Base-by-base conservation (phyloP, 2,888 invertebrate species). In the Choreutis nemorana region DNA sequence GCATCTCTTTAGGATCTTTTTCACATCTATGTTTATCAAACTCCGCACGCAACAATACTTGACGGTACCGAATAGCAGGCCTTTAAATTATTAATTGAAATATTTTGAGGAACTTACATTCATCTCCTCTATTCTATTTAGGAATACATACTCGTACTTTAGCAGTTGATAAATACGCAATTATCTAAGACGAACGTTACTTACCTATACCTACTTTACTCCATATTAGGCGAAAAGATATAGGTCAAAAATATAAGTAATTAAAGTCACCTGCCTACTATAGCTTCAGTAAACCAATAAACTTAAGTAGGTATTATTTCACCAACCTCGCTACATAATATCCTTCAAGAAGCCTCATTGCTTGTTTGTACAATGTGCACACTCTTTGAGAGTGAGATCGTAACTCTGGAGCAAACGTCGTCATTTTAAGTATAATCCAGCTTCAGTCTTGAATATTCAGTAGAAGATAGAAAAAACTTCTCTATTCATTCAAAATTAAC, bases 21-120 rank as follows among this genome's bases (percentile, higher is more conserved):
- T 65, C 45, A 70, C 83, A 65, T 88, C 34, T 49, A 32, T 73
- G 87, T 41, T 89, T 80, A 34, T 98, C 97, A 55, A 98, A 97
- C 36, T 90, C 81, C 6, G 84, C 82, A 37, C 98, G 83, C 58
- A 97, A 52, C 12, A 90, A 45, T 0, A 90, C 87, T 42, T 90
- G 89, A 28, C 91, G 83, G 48, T 89, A 93, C 26, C 97, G 87
- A 46, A 81, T 87, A 1, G 83, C 67, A 41, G 83, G 71, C 52
- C 94, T 95, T 55, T 18, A 70, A 61, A 4, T 12, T 28, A 28
- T 13, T 3, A 8, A 11, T 5, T 20, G 4, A 21, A 20, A 4
- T 2, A 20, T 11, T n/a, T 18, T 11, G 13, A 6, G 6, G 4
- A 28, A 3, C 6, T 3, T 12, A 18, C 4, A 3, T 20, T 18